Percentiles rank a stretch among this genome's conserved stretches.
Conservation (phyloP, 2,888 invertebrate genomes). For the Cantharis rufa region DNA sequence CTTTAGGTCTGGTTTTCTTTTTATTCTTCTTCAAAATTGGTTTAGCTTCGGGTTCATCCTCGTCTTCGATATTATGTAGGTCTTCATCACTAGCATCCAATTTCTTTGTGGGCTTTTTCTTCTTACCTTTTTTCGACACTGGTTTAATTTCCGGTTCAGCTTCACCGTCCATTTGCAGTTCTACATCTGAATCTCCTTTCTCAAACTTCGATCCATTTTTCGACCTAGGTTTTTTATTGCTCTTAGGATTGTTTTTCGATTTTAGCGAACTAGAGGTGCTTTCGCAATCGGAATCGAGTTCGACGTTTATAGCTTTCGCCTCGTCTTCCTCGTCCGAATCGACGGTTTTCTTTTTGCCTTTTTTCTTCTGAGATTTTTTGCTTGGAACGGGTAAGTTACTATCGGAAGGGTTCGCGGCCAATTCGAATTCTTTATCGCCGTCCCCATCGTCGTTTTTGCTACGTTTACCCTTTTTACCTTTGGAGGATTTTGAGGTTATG, state of each 20-base stretch:
- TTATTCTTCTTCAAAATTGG: conserved; percentile 21
- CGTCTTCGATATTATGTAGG: conserved; percentile 11
- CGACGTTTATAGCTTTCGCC: conserved; percentile 24
- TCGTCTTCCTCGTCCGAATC: conserved; percentile 31
- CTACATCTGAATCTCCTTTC: neutral
- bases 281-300: conserved; percentile 1
- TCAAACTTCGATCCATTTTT: neutral
- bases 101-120: neutral
- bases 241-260: neutral
- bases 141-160: neutral
- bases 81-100: neutral
- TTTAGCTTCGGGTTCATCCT: conserved; percentile 15
- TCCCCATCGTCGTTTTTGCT: conserved; percentile 50
- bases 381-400: conserved; percentile 39
- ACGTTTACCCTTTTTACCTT: conserved; percentile 42
- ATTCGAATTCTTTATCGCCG: conserved; percentile 42
- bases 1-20: conserved; percentile 25
- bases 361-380: conserved; percentile 51
- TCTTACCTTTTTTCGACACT: neutral
- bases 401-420: conserved; percentile 35
- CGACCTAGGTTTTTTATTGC: neutral
- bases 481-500: conserved; percentile 59
- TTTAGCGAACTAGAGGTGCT: neutral
- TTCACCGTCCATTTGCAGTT: neutral
- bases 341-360: conserved; percentile 30